A percentile compares a stretch with the other conserved stretches of the same genome.
Evolutionary conservation across 2,113 vertebrate genomes (phyloP).

Genomic region (Microcebus jonahi): DNA sequence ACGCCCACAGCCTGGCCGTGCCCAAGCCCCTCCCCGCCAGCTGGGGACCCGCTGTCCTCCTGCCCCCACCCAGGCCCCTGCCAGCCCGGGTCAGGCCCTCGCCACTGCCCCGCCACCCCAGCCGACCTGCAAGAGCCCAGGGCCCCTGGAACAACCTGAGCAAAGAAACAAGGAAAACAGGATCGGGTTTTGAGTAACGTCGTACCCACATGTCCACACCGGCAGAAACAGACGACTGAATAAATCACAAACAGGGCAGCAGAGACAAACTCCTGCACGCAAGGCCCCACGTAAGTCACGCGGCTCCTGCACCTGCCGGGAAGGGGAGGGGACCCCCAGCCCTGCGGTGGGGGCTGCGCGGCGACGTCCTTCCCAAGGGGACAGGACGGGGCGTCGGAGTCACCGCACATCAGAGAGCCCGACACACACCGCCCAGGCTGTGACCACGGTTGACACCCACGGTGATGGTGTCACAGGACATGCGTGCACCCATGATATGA

Average conservation of each 20-base stretch:
- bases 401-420: neutral
- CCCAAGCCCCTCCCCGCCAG: no score
- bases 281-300: accelerated
- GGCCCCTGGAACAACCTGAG: no score
- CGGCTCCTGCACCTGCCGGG: neutral
- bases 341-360: accelerated
- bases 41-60: no score
- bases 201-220: accelerated
- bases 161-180: neutral
- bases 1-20: no score
- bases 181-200: neutral
- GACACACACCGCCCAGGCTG: neutral
- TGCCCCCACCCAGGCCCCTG: no score
- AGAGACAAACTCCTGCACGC: accelerated
- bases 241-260: neutral
- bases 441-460: neutral
- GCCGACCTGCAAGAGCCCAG: neutral
- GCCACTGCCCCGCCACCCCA: neutral
- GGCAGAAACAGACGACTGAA: neutral
- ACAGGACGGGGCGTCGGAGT: neutral
- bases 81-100: neutral
- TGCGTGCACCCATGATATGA: neutral
- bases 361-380: neutral
- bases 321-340: no score
- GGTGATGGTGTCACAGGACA: no score